phyloP scores from a whole-genome alignment of 1,140 invertebrate genomes.

The Ctenoplectra terminalis region DNA sequence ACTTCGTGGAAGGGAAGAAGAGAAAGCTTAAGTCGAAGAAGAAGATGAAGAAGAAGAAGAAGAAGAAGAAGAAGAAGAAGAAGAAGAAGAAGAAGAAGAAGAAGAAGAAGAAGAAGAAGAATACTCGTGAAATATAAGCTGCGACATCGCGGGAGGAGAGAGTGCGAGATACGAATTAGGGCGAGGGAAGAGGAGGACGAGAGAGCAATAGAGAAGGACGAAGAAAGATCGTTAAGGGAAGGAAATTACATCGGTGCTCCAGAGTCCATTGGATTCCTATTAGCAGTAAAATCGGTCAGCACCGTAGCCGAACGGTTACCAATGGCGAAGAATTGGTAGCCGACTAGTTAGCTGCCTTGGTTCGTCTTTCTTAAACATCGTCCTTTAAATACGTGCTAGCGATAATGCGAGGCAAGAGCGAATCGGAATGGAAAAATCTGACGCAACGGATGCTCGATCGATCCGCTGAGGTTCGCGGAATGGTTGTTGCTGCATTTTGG shows the following conservation, averaged over 20 bases:
- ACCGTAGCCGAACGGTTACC: conserved; percentile 39
- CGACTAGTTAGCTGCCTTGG: conserved; percentile 1
- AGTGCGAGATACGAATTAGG: conserved; percentile 38
- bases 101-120: not conserved
- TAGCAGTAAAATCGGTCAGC: conserved; percentile 72
- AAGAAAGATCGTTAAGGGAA: conserved; percentile 63
- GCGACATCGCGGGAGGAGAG: conserved; percentile 23
- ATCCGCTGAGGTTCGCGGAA: conserved; percentile 43
- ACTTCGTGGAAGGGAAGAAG: conserved; percentile 41
- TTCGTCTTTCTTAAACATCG: conserved; percentile 28
- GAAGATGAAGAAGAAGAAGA: not conserved
- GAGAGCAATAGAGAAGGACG: conserved; percentile 10
- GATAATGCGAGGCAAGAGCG: conserved; percentile 40
- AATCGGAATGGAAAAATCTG: conserved; percentile 16
- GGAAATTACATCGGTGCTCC: conserved; percentile 68
- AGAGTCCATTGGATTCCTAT: conserved; percentile 70
- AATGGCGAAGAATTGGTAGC: not conserved
- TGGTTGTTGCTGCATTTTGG: no score
- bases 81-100: not conserved
- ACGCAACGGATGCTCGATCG: conserved; percentile 16
- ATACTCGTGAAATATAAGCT: conserved; percentile 55
- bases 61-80: not conserved
- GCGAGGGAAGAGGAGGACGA: not conserved
- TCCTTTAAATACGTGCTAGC: conserved; percentile 26
- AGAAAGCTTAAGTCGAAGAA: no score